phyloP scores from a whole-genome alignment of 2,888 invertebrate species.

The Blera fallax region DNA sequence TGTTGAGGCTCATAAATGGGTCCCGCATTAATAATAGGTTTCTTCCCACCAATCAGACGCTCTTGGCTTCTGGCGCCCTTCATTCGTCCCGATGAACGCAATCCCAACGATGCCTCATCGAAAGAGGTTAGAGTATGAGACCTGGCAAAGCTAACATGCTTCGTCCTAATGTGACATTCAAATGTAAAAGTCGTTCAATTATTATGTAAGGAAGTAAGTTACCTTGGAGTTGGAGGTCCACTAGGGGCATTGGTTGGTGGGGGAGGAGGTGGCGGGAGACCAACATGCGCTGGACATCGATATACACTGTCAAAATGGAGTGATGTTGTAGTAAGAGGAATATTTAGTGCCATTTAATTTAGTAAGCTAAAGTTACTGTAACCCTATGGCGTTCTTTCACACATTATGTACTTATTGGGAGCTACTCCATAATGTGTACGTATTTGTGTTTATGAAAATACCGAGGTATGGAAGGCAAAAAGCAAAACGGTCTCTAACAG shows the following conservation, averaged over 20 bases:
- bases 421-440: constrained; percentile 30
- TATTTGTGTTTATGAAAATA: constrained; percentile 41
- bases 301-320: constrained; percentile 73
- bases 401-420: constrained; percentile 17
- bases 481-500: constrained; percentile 56
- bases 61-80: constrained; percentile 85
- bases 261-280: constrained; percentile 84
- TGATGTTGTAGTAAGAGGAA: constrained; percentile 9
- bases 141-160: constrained; percentile 95
- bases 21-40: constrained; percentile 82
- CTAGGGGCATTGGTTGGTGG: constrained; percentile 84
- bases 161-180: constrained; percentile 84
- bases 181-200: neutral
- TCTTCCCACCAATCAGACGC: constrained; percentile 89
- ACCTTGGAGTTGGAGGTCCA: constrained; percentile 78
- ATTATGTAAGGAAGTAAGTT: constrained; percentile 20
- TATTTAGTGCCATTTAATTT: neutral
- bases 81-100: constrained; percentile 81
- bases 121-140: constrained; percentile 94
- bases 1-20: constrained; percentile 76
- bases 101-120: constrained; percentile 85
- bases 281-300: constrained; percentile 84
- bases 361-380: neutral
- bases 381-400: constrained; percentile 16
- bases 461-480: constrained; percentile 47